Evolutionary conservation across 2,113 vertebrate species (phyloP).

Genomic region (Cynoglossus semilaevis): DNA sequence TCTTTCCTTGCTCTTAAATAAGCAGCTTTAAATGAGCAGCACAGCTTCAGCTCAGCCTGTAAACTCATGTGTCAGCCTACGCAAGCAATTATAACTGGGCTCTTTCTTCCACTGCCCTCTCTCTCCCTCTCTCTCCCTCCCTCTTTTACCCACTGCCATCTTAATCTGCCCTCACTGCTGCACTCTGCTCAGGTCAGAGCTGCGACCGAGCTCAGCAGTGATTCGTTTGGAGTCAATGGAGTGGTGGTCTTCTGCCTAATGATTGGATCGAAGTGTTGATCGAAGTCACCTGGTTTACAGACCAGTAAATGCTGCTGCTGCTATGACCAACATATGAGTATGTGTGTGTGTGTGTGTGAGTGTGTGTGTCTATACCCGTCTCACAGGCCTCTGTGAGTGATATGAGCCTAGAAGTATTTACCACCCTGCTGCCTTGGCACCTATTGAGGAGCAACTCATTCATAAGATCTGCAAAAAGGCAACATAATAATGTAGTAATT

Average conservation of each 20-base stretch:
- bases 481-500: conserved; percentile 2
- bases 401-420: conserved; percentile 55
- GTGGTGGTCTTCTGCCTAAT: too few species aligned
- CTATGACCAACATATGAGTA: conserved; percentile 5
- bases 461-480: conserved; percentile 30
- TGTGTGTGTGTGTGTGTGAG: conserved; percentile 12
- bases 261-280: too few species aligned
- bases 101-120: conserved; percentile 44
- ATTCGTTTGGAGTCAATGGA: conserved; percentile 27
- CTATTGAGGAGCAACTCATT: conserved; percentile 39
- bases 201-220: conserved; percentile 20
- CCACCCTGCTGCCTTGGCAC: conserved; percentile 46
- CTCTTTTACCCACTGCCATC: conserved; percentile 36
- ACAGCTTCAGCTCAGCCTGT: conserved; percentile 46
- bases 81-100: conserved; percentile 69
- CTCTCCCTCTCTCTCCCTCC: conserved; percentile 9
- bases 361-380: conserved; percentile 39
- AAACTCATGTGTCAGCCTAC: conserved; percentile 75
- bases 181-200: neutral
- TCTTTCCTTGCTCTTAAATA: conserved; percentile 56
- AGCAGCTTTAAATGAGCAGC: conserved; percentile 62
- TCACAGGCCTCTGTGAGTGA: conserved; percentile 64
- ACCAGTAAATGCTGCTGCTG: neutral
- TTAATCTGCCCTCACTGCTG: conserved; percentile 23
- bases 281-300: too few species aligned